Base-by-base conservation (phyloP, 2,113 vertebrate genomes). In the Lampris incognitus region DNA sequence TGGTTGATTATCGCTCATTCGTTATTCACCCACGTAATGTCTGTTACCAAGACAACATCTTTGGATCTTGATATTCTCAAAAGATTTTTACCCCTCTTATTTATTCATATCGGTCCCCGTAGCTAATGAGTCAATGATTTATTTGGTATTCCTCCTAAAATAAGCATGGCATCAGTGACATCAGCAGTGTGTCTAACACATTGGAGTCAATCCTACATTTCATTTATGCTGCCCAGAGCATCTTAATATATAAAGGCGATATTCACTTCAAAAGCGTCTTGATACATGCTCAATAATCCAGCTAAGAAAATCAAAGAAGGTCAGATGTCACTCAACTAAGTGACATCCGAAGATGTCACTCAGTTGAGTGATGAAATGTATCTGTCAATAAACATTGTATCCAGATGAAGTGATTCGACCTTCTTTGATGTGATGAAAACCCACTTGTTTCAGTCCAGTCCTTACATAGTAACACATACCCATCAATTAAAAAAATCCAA, bases 101-200 rank as follows among this genome's bases (percentile, higher is more conserved):
- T 48, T 62, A 2, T 74, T 24, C 64, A 52, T 59, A 56, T 49
- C 42, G 6, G 72, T 69, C 75, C 71, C 42, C 0, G 2, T 48
- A 56, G 83, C 64, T 46, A 41, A 2, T 75, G 72, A 82, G 72
- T 90, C 68, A 69, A 82, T 55, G 72, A 10, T 65, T 76, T 70
- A 9, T 82, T 63, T 60, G 78, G 67, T 72, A 72, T 82, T 76
- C 76, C 76, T 84, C 69, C 75, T 82, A 83, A 79, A 54, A 54
- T 10, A 87, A 1, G 1, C 65, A 69, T 74, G 49, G 39, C 78
- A 74, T 78, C 77, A 2, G 11, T 54, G 13, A 38, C 36, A 58
- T 58, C 56, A 58, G 81, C 74, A 24, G 44, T 7, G 44, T 46
- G 4, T 2, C 44, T 46, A 4, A 73, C 9, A 24, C 64, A 76